Conservation (phyloP, 2,888 invertebrate species). For the Ellobium chinense region DNA sequence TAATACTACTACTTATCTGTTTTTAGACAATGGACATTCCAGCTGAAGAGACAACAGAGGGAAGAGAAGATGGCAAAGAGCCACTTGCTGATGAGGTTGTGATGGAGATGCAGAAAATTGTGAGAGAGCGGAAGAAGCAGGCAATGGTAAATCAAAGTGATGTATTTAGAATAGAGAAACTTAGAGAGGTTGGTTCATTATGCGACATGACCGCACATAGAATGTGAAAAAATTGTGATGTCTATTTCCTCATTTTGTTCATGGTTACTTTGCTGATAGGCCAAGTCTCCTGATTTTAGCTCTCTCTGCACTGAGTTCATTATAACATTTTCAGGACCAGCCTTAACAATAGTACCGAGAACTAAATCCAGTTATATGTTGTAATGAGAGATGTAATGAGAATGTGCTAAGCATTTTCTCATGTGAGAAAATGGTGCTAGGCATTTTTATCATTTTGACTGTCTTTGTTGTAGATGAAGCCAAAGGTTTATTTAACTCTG, state of each 20-base stretch:
- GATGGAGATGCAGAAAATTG: constrained; percentile 50
- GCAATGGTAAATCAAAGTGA: constrained; percentile 60
- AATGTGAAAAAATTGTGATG: too few species aligned
- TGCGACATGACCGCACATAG: neutral
- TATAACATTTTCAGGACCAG: too few species aligned
- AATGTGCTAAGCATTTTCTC: neutral
- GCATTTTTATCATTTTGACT: neutral
- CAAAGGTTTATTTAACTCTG: constrained; percentile 63
- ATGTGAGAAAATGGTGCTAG: neutral
- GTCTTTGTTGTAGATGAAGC: constrained; percentile 57
- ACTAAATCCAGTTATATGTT: too few species aligned
- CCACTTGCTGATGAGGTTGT: constrained; percentile 56
- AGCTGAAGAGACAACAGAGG: too few species aligned
- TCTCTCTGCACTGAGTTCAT: too few species aligned
- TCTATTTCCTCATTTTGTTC: too few species aligned
- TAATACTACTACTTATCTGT: too few species aligned
- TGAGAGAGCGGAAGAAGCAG: constrained; percentile 59
- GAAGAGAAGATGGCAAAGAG: too few species aligned
- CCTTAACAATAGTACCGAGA: too few species aligned
- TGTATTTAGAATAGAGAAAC: neutral
- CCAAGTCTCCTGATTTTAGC: too few species aligned
- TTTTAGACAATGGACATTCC: too few species aligned
- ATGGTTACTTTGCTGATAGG: too few species aligned
- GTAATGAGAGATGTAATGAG: neutral
- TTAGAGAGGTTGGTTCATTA: neutral